phyloP scores from a whole-genome alignment of 2,888 invertebrate species.

The Tethea ocularis region DNA sequence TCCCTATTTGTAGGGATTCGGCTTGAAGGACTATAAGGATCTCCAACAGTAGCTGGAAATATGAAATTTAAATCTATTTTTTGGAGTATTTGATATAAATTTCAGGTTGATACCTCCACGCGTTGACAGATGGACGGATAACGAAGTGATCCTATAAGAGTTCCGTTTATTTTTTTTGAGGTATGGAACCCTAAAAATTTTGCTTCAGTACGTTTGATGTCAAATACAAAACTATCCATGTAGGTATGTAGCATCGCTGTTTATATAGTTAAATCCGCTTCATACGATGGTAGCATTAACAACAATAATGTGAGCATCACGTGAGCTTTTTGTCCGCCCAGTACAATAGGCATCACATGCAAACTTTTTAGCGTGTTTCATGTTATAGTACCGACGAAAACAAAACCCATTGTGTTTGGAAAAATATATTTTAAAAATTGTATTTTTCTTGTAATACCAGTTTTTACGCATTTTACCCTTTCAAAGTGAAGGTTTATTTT shows the following conservation, averaged over 20 bases:
- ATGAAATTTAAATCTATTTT: too few relatives aligned
- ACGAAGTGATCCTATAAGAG: too few relatives aligned
- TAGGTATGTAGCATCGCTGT: not conserved
- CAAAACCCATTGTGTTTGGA: constrained; percentile 41
- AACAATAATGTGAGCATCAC: constrained; percentile 35
- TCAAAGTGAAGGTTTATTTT: not conserved
- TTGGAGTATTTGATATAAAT: too few relatives aligned
- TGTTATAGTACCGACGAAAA: constrained; percentile 31
- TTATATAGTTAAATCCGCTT: not conserved
- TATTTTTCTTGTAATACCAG: constrained; percentile 9
- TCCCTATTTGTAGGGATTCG: too few relatives aligned
- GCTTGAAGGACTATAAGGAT: too few relatives aligned
- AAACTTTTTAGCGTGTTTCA: constrained; percentile 50
- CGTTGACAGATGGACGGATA: too few relatives aligned
- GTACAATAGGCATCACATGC: constrained; percentile 47
- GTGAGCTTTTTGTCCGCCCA: constrained; percentile 40
- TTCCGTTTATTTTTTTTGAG: too few relatives aligned
- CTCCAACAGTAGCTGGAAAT: too few relatives aligned
- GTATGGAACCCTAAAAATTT: too few relatives aligned
- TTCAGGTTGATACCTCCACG: too few relatives aligned
- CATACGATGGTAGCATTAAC: constrained; percentile 6
- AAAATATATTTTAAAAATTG: constrained; percentile 16
- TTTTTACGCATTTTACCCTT: constrained; percentile 4
- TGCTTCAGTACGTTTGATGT: too few relatives aligned
- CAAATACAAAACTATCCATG: too few relatives aligned